Percentiles rank a stretch among this genome's conserved stretches.
Evolutionary conservation across 2,113 vertebrate genomes (phyloP).

Genomic region (Rhegmatorhina hoffmannsi): DNA sequence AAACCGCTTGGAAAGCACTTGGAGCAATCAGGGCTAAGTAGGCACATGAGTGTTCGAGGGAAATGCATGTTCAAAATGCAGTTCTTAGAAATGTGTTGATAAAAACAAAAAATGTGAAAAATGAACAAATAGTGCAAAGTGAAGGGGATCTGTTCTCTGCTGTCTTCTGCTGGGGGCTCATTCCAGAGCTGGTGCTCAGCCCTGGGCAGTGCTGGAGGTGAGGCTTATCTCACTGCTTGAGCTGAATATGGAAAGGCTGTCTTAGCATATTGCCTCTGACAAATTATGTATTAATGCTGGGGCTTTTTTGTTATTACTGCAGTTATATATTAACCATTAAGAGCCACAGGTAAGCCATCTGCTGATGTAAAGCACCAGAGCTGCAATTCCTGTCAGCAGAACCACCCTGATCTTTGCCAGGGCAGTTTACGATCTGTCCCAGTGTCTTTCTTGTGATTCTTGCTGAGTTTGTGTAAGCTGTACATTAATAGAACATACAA

Average conservation of each 20-base stretch:
- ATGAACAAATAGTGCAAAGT: constrained; percentile 29
- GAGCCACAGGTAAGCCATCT: constrained; percentile 53
- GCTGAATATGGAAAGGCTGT: constrained; percentile 17
- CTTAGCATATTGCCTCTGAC: constrained; percentile 42
- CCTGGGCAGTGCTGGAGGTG: background rate
- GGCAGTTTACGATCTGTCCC: background rate
- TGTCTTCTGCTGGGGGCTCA: constrained; percentile 4
- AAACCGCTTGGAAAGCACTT: background rate
- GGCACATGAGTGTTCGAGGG: background rate
- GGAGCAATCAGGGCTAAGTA: constrained; percentile 6
- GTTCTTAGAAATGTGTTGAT: constrained; percentile 51
- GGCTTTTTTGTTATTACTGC: constrained; percentile 4
- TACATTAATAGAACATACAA: constrained; percentile 28
- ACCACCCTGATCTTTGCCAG: constrained; percentile 5
- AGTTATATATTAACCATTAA: constrained; percentile 59
- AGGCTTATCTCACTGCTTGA: constrained; percentile 55
- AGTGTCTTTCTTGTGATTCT: constrained; percentile 42
- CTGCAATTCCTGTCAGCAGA: constrained; percentile 6
- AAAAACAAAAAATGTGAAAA: constrained; percentile 9
- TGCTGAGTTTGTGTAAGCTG: constrained; percentile 54
- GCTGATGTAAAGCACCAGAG: constrained; percentile 9
- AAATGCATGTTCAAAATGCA: constrained; percentile 26
- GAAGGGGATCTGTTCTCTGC: background rate
- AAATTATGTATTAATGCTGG: constrained; percentile 39
- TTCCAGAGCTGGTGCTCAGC: constrained; percentile 52